Base-by-base conservation (phyloP, 2,888 invertebrate species). In the Harmothoe impar region DNA sequence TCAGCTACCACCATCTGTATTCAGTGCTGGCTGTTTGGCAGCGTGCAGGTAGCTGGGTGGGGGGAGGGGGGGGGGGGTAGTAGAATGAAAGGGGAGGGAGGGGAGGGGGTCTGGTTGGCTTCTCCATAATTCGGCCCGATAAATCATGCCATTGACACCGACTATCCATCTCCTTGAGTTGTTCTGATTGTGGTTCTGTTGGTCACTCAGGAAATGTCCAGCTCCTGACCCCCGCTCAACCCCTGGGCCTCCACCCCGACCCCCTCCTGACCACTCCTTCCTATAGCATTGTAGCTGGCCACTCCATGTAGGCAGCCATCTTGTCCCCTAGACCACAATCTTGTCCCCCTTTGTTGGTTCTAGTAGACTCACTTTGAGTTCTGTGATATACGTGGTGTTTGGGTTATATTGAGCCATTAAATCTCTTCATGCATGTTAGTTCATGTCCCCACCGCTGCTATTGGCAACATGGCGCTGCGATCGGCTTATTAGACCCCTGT, bases 191-290 rank as follows among this genome's bases (percentile, higher is more conserved):
- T 72, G 72, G 72, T 72, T 25, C n/a, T 72, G 72, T 25, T 72
- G 72, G 72, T 72, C 72, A 72, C 72, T 72, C 72, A 72, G 72
- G 72, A 72, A 72, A 72, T 72, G 72, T 72, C 72, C 72, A 72
- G 72, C 72, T 72, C 72, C 72, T 72, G 72, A 72, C 72, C 72
- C 29, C 72, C 20, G 43, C 43, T 25, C 31, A 72, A 23, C 72
- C 72, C 72, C 72, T 72, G 25, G 29, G 43, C 43, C 43, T 43
- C 43, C 31, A 72, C 72, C 72, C 72, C 72, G 1, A 43, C 43
- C 3, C 23, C 15, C 62, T 62, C 62, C 62, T 62, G 23, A 62
- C 20, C 62, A 43, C 43, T 43, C 43, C 43, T 43, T 43, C 10
- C 43, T 43, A 43, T 43, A 43, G 3, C 5, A 10, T 43, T 43